phyloP scores from a whole-genome alignment of 1,140 invertebrate genomes.

The Penaeus indicus region DNA sequence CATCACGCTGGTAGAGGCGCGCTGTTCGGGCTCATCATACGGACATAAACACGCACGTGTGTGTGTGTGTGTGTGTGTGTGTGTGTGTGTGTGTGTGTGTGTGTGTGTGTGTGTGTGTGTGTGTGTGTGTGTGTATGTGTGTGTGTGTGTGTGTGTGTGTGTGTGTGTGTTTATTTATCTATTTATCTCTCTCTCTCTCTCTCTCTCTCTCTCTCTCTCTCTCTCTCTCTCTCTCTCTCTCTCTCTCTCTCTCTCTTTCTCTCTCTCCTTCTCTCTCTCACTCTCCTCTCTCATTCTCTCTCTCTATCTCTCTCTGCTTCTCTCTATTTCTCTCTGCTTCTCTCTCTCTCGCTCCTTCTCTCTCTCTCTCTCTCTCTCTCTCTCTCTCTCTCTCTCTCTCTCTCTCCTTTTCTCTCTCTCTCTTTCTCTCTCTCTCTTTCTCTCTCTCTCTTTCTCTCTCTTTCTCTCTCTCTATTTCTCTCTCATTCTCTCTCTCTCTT shows the following conservation, averaged over 20 bases:
- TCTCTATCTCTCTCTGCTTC: not conserved
- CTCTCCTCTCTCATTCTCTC: not conserved
- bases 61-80: too few species aligned
- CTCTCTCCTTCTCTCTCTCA: constrained; percentile 24
- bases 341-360: not conserved
- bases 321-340: not conserved
- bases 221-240: not conserved
- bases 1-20: too few species aligned
- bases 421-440: not conserved
- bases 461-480: not conserved
- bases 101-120: too few species aligned
- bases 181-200: not conserved
- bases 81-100: too few species aligned
- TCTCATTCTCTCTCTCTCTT: not conserved
- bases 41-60: too few species aligned
- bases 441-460: not conserved
- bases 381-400: constrained; percentile 35
- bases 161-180: too few species aligned
- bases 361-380: constrained; percentile 35
- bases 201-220: constrained; percentile 39
- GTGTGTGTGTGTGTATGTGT: too few species aligned
- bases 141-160: too few species aligned
- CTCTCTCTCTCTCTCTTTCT: not conserved
- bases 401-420: not conserved
- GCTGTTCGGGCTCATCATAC: too few species aligned